Base-by-base conservation (phyloP, 2,797 vertebrate genomes). In the Hippoglossus hippoglossus region DNA sequence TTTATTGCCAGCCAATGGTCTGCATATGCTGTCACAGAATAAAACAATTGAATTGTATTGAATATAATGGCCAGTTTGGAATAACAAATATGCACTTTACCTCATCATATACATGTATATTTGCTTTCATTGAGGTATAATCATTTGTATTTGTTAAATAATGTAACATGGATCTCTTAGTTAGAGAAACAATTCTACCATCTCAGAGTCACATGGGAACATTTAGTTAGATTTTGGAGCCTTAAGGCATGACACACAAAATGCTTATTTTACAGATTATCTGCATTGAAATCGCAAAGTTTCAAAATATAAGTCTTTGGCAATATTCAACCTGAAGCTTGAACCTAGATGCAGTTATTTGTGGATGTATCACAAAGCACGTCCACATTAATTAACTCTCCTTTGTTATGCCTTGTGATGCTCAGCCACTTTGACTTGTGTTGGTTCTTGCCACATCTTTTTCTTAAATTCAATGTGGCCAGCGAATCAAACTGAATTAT, bases 1-100 rank as follows among this genome's bases (percentile, higher is more conserved):
- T 86, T 87, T 85, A 84, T 74, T 73, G 62, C 53, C 50, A 75
- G 69, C 83, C 82, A 86, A 82, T 89, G 57, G n/a, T 79, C 73
- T 76, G 58, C 76, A 79, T 16, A 28, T 66, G 63, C 74, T 73
- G 75, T 79, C 71, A 67, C 28, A 73, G 56, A 67, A 57, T 67
- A 80, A 71, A 83, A 73, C 77, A 60, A 44, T 71, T 73, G 86
- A 71, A 31, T 7, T 71, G 55, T 77, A 85, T 58, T 70, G 51
- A 73, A 58, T 41, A 71, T 80, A 83, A 85, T 81, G 73, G 68
- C 70, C 53, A 71, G 58, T 80, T 74, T 73, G 66, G 68, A 81
- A 80, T 76, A 62, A 47, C 19, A 79, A 87, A 46, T 67, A 85
- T 79, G 73, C 21, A 50, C 41, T 49, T 34, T 63, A 62, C 51